Evolutionary conservation across 2,113 vertebrate genomes (phyloP), one percentile per base, ranked within the genome.

Genomic region (Brienomyrus brachyistius): DNA sequence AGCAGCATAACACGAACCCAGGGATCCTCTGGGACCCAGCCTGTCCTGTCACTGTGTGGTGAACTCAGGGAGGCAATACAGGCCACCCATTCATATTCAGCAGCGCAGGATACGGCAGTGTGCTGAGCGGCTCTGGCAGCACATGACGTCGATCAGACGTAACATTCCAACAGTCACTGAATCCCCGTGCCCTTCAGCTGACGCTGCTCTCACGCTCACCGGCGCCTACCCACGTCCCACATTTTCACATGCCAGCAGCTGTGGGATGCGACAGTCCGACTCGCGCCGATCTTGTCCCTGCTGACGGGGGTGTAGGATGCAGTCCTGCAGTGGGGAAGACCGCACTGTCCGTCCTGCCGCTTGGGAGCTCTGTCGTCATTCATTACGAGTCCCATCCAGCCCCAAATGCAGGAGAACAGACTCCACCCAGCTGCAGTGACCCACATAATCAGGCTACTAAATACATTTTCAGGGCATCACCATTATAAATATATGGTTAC

Each of bases 391-490:
- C 74, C 74, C 31, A 80, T 43, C 74, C 35, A 80, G 15, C 74
- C 13, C 31, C 74, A 80, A 43, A 80, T 43, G 10, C 56, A 31
- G 17, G 35, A 80, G 35, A 80, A 80, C 74, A 7, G 35, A 31
- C 70, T 77, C 70, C 70, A 40, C 70, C 31, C 70, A 31, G 74
- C 35, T 43, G 74, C 15, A 80, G n/a, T 85, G 82, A 85, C 82
- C 82, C 82, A 85, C 47, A 85, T 85, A 50, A 23, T 85, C 47
- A 50, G 80, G 21, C 47, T 48, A 85, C 82, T 85, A 50, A 85
- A 48, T 85, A 50, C 47, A 48, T 50, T 85, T n/a, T 85, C 43
- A 50, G 47, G 43, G 35, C 45, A 83, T 31, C 13, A 11, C 62
- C 62, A 31, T 31, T 70, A 31, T 70, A 27, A 70, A 27, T 70